Evolutionary conservation across 2,888 invertebrate genomes (phyloP).

Genomic region (Zele albiditarsus): DNA sequence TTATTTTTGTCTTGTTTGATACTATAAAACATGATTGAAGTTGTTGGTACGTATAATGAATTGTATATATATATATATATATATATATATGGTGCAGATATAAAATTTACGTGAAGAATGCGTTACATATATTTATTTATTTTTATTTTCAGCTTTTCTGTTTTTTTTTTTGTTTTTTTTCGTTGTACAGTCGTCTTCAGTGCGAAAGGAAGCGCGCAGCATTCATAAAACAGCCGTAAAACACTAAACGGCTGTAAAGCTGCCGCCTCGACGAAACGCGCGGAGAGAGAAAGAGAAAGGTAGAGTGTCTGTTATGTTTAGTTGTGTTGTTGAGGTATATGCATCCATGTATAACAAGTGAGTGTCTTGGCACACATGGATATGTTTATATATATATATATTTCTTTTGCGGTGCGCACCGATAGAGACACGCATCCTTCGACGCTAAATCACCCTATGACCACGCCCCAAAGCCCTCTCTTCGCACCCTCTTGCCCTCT

Average conservation of each 20-base stretch:
- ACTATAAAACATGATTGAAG: neutral
- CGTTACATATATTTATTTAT: conserved; percentile 1
- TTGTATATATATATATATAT: no score
- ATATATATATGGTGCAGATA: neutral
- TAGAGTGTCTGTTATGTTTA: conserved; percentile 56
- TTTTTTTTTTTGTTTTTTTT: neutral
- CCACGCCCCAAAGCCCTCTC: conserved; percentile 63
- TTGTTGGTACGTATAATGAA: neutral
- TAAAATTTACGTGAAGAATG: neutral
- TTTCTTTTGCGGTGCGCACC: conserved; percentile 49
- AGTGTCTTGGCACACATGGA: conserved; percentile 3
- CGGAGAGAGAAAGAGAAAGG: conserved; percentile 32
- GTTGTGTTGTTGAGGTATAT: conserved; percentile 20
- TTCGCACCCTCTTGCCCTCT: conserved; percentile 42
- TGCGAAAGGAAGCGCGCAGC: conserved; percentile 53
- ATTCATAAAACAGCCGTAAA: conserved; percentile 73
- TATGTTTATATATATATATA: conserved; percentile 41
- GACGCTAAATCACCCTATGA: conserved; percentile 68
- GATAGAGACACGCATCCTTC: conserved; percentile 69
- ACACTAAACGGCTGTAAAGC: conserved; percentile 73
- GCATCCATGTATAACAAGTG: conserved; percentile 13
- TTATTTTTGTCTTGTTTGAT: neutral
- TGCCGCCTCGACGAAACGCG: conserved; percentile 68
- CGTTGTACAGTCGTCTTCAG: neutral
- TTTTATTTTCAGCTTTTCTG: neutral